phyloP scores from a whole-genome alignment of 2,113 vertebrate genomes.

The Pan paniscus region DNA sequence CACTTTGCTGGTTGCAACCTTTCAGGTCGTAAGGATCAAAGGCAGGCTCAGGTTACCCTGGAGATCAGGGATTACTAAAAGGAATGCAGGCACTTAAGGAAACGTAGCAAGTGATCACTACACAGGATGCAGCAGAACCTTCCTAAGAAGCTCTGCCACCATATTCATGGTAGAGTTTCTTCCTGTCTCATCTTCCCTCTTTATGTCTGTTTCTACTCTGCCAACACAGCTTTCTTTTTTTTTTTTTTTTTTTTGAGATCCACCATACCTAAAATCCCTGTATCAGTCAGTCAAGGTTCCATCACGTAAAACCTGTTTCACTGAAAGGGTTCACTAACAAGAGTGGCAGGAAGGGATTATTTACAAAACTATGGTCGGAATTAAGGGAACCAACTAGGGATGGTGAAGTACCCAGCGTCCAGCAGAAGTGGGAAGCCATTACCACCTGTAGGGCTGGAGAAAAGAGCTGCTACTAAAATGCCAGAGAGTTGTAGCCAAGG shows the following conservation, averaged over 20 bases:
- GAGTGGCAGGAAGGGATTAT: not conserved
- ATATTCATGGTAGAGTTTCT: not conserved
- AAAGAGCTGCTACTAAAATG: not conserved
- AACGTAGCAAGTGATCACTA: conserved; percentile 5
- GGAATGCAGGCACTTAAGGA: conserved; percentile 21
- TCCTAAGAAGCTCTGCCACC: not conserved
- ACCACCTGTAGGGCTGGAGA: not conserved
- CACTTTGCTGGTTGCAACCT: conserved; percentile 44
- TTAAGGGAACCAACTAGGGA: not conserved
- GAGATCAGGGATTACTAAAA: conserved; percentile 26
- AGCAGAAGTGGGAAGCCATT: not conserved
- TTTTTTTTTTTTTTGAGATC: not conserved
- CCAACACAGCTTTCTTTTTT: not conserved
- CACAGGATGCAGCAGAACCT: not conserved
- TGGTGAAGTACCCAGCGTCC: not conserved
- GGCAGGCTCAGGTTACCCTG: conserved; percentile 54
- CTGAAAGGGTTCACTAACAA: not conserved
- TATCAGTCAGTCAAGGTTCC: not conserved
- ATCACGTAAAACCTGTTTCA: not conserved
- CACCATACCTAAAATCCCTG: not conserved
- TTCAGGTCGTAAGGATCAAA: conserved; percentile 74
- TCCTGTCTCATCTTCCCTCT: conserved; percentile 3
- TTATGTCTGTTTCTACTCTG: not conserved
- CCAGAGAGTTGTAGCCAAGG: not conserved
- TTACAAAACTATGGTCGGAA: not conserved